A percentile compares a stretch with the other conserved stretches of the same genome.
These are phyloP conservation scores for Leptatherina wallacei DNA, from an alignment of 2,797 vertebrate genomes.

Conservation along the genomic window DNA sequence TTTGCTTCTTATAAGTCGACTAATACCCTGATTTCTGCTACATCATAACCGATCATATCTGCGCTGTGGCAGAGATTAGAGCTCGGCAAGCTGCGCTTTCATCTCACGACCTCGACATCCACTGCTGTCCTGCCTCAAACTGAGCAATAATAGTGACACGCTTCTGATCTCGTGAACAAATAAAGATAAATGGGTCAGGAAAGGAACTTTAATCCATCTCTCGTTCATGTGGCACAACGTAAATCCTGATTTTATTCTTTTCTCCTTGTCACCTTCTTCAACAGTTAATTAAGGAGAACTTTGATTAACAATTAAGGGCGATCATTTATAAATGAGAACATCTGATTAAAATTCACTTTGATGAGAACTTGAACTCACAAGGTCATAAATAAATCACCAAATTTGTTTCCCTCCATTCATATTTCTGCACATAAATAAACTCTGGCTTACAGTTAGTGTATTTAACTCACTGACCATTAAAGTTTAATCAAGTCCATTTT, in stretches of 20 bases:
- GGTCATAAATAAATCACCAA: neutral
- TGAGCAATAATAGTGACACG: neutral
- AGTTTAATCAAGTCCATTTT: constrained; percentile 14
- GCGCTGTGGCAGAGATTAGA: constrained; percentile 34
- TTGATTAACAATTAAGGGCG: neutral
- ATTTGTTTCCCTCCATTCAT: neutral
- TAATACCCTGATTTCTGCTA: constrained; percentile 37
- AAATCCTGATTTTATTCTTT: neutral
- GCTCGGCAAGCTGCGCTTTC: constrained; percentile 11
- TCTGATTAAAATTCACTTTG: constrained; percentile 24
- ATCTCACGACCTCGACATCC: neutral
- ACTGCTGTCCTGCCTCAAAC: neutral
- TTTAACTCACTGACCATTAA: constrained; percentile 17
- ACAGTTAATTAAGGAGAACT: neutral
- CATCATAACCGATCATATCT: constrained; percentile 25
- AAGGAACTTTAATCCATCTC: neutral
- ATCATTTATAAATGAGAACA: neutral
- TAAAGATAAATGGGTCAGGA: neutral
- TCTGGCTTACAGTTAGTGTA: neutral
- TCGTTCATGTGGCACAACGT: neutral
- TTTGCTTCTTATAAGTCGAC: constrained; percentile 22
- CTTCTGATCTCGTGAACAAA: neutral
- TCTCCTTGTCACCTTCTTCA: neutral
- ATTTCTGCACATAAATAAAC: neutral
- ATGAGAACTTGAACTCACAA: constrained; percentile 3